Evolutionary conservation across 2,888 invertebrate species (phyloP), one percentile per base, ranked within the genome.

Genomic region (Dinocampus coccinellae): DNA sequence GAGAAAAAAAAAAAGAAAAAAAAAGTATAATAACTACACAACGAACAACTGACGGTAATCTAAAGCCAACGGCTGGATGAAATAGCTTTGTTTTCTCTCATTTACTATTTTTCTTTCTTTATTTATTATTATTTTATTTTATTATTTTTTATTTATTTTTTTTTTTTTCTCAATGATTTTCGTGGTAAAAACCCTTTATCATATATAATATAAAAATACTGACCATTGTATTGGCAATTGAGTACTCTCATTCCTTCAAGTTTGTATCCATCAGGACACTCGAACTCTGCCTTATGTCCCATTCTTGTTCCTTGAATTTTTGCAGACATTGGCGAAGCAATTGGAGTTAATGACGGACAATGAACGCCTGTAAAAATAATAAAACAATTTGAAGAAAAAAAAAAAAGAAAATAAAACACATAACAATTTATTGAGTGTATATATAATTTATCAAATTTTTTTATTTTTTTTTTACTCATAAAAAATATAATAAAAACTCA

Each of bases 181-280:
- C n/a, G n/a, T n/a, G n/a, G n/a, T n/a, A n/a, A n/a, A n/a, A n/a
- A n/a, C n/a, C n/a, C n/a, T n/a, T n/a, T n/a, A n/a, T n/a, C n/a
- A n/a, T n/a, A n/a, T 29, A 29, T 29, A 29, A 29, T 20, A 65
- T 16, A 55, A 60, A 24, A 20, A n/a, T 39, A 80, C 81, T 81
- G 72, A 86, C 87, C 87, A 69, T 87, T 86, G 75, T 87, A 87
- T 88, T 94, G 93, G 85, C 97, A 97, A 47, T 93, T 94, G 76
- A 96, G 91, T 81, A 93, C 92, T 53, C 92, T 90, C 2, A 93
- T 90, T 7, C 97, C 97, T 76, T 93, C 91, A 68, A 96, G 90
- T 76, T 92, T 91, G 87, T 92, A 96, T 29, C 96, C 96, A 11
- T 92, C 90, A 71, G 94, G 93, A 87, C 97, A 97, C 80, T 92